Conservation (phyloP, 2,888 invertebrate genomes). For the Chloroclystis v-ata region DNA sequence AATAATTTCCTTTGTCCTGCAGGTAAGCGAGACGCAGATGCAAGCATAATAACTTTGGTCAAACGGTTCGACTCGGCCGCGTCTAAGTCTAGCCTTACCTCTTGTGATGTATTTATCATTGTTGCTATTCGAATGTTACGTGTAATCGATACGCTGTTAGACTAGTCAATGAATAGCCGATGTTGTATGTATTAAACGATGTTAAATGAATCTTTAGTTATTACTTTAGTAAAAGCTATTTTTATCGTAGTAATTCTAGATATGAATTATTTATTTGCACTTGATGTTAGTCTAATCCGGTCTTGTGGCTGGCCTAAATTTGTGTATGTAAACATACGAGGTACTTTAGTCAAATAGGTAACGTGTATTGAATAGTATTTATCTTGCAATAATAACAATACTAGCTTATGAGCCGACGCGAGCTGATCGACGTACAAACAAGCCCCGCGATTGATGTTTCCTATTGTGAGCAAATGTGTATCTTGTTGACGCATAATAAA, state of each 20-base stretch:
- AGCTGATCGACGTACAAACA: conserved; percentile 56
- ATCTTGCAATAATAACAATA: conserved; percentile 62
- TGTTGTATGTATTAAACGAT: conserved; percentile 70
- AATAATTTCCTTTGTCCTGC: conserved; percentile 3
- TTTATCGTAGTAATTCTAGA: conserved; percentile 58
- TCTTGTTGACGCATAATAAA: conserved; percentile 75
- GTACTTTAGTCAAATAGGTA: conserved; percentile 40
- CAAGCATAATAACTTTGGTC: conserved; percentile 26
- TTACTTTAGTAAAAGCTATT: conserved; percentile 68
- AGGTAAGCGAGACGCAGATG: conserved; percentile 35
- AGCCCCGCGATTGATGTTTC: conserved; percentile 51
- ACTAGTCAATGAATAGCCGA: conserved; percentile 76
- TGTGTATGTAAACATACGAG: conserved; percentile 26
- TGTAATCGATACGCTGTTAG: conserved; percentile 66
- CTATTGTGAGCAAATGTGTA: conserved; percentile 52
- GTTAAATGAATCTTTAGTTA: conserved; percentile 73
- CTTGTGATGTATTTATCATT: conserved; percentile 68
- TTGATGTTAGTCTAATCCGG: conserved; percentile 42
- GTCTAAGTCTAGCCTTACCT: conserved; percentile 36
- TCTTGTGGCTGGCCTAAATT: conserved; percentile 36
- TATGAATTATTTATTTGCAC: conserved; percentile 66
- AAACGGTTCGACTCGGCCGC: conserved; percentile 29
- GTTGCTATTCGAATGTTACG: conserved; percentile 65
- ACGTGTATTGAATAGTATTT: conserved; percentile 44
- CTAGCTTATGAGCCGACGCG: conserved; percentile 48